Base-by-base conservation (phyloP, 2,888 invertebrate species). In the Parthenolecanium corni region DNA sequence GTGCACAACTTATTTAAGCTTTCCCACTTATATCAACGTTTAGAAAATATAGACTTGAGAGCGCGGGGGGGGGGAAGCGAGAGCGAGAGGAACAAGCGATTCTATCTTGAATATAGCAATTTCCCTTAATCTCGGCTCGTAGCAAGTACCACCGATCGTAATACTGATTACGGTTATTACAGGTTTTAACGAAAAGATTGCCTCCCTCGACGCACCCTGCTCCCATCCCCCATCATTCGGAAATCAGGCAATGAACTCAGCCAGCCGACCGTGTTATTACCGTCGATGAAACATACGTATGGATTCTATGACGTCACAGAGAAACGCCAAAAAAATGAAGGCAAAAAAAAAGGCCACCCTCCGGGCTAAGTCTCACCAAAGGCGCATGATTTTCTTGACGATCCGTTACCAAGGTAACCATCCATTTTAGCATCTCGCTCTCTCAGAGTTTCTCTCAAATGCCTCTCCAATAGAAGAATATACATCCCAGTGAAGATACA, bases 311-410 rank as follows among this genome's bases (percentile, higher is more conserved):
- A n/a, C n/a, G n/a, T n/a, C n/a, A n/a, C n/a, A 38, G 38, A 44
- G 40, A 42, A 56, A 25, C 36, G 25, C 47, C 47, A 47, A 58
- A 46, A 47, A 47, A 58, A 58, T 58, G 31, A 47, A 58, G 9
- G n/a, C n/a, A 31, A 47, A 24, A 21, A 49, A 20, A 18, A 23
- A 58, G 47, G 21, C 25, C 18, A 58, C 36, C 58, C 38, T 56
- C 56, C 42, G 56, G 58, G 47, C 46, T 58, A 47, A 58, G 47
- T 46, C 58, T 58, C 36, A 47, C 58, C 36, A 20, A 58, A 58
- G 47, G 58, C 58, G 58, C 58, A 58, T 46, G 58, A 58, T 58
- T 58, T 47, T 58, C 58, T 58, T 47, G 57, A 47, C 36, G 47
- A 25, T 44, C 25, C 47, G 58, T 58, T 58, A 31, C 58, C 58